These are phyloP conservation scores for Sarcophaga variegata DNA, from an alignment of 2,888 invertebrate species.

Conservation along the genomic window DNA sequence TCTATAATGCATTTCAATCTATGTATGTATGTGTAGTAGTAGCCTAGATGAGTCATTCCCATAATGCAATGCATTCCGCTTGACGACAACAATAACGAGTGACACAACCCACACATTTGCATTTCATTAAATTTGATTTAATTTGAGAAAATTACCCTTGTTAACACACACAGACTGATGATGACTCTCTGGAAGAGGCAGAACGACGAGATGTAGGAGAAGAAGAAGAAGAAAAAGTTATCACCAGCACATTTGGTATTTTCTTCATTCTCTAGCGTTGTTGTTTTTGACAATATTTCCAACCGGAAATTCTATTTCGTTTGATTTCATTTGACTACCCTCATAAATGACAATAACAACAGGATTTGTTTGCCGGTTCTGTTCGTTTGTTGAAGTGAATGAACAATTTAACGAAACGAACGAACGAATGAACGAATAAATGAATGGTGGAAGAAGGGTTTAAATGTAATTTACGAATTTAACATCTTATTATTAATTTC, in stretches of 20 bases:
- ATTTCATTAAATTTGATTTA: conserved; percentile 51
- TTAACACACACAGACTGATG: conserved; percentile 8
- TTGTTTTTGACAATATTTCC: conserved; percentile 48
- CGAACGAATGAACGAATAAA: background rate
- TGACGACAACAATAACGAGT: background rate
- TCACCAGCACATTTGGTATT: conserved; percentile 1
- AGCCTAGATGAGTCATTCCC: conserved; percentile 25
- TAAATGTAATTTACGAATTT: conserved; percentile 37
- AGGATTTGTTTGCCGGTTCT: background rate
- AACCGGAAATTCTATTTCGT: conserved; percentile 51
- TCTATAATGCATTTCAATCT: too few relatives aligned
- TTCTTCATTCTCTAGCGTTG: conserved; percentile 4
- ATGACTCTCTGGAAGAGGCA: background rate
- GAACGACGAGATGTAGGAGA: background rate
- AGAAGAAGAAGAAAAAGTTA: background rate
- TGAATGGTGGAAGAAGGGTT: conserved; percentile 7
- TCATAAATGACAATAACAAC: background rate
- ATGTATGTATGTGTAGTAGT: too few relatives aligned
- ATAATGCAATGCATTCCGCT: background rate
- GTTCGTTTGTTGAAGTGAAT: background rate
- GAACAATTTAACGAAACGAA: background rate
- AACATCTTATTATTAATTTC: background rate
- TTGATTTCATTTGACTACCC: conserved; percentile 17
- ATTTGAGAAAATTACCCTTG: conserved; percentile 61
- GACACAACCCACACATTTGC: conserved; percentile 11